These are phyloP conservation scores for Ammodytes marinus DNA, from an alignment of 2,113 vertebrate genomes.

Conservation along the genomic window DNA sequence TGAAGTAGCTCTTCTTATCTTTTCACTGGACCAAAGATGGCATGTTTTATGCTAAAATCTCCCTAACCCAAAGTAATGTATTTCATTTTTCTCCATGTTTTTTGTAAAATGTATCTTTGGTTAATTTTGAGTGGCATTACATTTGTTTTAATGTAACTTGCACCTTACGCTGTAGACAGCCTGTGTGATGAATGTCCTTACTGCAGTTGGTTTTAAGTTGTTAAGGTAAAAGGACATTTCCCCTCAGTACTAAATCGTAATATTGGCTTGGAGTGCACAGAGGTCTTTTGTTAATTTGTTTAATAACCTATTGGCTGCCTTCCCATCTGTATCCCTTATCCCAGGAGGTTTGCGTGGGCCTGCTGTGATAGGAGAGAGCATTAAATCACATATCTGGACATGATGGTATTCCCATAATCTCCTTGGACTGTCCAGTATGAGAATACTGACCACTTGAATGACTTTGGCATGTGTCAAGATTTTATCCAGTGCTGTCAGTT, in stretches of 20 bases:
- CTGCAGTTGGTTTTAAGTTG: neutral
- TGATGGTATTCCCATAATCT: slow-evolving; percentile 18
- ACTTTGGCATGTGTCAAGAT: slow-evolving; percentile 40
- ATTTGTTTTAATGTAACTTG: too few relatives aligned
- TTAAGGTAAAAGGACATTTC: slow-evolving; percentile 8
- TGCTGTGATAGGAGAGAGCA: slow-evolving; percentile 11
- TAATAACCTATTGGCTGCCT: slow-evolving; percentile 65
- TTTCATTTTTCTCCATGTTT: too few relatives aligned
- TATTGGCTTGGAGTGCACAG: slow-evolving; percentile 23
- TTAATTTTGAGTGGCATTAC: too few relatives aligned
- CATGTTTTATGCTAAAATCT: too few relatives aligned
- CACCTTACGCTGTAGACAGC: too few relatives aligned
- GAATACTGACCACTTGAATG: slow-evolving; percentile 22
- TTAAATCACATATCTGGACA: slow-evolving; percentile 24
- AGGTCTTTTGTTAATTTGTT: slow-evolving; percentile 59
- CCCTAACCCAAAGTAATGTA: too few relatives aligned
- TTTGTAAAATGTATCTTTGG: too few relatives aligned
- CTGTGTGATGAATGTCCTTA: too few relatives aligned
- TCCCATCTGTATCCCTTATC: slow-evolving; percentile 47
- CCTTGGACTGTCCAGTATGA: slow-evolving; percentile 14
- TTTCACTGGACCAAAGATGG: too few relatives aligned
- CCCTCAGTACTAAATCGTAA: slow-evolving; percentile 13
- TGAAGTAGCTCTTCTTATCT: too few relatives aligned
- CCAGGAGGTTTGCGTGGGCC: slow-evolving; percentile 26
- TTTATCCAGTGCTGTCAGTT: slow-evolving; percentile 23